Percentiles rank a stretch among this genome's conserved stretches.
These are phyloP conservation scores for Blera fallax DNA, from an alignment of 2,888 invertebrate genomes.

Conservation along the genomic window DNA sequence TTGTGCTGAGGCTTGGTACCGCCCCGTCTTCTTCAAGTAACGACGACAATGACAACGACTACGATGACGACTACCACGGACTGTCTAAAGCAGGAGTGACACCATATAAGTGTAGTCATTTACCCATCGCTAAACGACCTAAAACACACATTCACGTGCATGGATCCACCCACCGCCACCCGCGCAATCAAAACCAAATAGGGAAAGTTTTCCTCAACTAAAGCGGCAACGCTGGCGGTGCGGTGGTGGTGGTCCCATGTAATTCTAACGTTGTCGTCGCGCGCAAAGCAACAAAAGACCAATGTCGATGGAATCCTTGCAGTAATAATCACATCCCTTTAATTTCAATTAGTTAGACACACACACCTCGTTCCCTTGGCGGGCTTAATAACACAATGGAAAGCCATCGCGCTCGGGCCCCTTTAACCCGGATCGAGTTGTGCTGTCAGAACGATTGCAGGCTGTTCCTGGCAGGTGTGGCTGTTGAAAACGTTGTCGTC, in stretches of 20 bases:
- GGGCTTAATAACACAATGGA: neutral
- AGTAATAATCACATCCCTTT: constrained; percentile 65
- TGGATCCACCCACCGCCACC: neutral
- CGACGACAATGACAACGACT: neutral
- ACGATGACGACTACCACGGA: constrained; percentile 16
- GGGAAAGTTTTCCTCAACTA: constrained; percentile 17
- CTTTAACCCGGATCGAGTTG: neutral
- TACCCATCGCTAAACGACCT: constrained; percentile 36
- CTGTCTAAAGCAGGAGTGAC: constrained; percentile 16
- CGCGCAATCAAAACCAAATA: constrained; percentile 36
- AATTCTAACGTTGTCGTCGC: constrained; percentile 27
- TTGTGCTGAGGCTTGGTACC: neutral
- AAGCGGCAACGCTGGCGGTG: neutral
- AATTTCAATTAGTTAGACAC: constrained; percentile 65
- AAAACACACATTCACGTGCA: neutral
- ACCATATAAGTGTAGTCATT: constrained; percentile 33
- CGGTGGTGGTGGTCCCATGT: constrained; percentile 3
- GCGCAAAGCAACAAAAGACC: constrained; percentile 30
- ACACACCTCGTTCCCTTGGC: constrained; percentile 5
- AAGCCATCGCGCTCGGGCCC: neutral
- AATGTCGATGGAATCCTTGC: constrained; percentile 62
- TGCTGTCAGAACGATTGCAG: neutral
- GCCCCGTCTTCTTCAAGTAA: constrained; percentile 8
- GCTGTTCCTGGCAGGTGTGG: neutral
- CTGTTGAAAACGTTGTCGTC: constrained; percentile 32